Evolutionary conservation across 2,113 vertebrate species (phyloP).

Genomic region (Asarcornis scutulata): DNA sequence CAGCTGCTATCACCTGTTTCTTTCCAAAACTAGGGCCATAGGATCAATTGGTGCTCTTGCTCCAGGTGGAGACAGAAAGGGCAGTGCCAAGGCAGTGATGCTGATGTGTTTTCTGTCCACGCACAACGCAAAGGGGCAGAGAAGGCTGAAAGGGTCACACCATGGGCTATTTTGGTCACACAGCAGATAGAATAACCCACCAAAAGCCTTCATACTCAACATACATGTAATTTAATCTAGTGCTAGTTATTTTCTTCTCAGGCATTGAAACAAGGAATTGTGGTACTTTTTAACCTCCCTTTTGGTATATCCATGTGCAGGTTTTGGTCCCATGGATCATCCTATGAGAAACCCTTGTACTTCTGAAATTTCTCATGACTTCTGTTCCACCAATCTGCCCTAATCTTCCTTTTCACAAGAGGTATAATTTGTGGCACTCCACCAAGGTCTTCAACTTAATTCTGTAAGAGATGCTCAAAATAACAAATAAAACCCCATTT

Average conservation of each 20-base stretch:
- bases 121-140: not conserved
- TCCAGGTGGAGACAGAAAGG: not conserved
- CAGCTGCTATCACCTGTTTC: not conserved
- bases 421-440: not conserved
- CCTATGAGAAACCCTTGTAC: not conserved
- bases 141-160: not conserved
- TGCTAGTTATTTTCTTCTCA: not conserved
- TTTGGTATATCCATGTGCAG: not conserved
- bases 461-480: not conserved
- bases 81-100: not conserved
- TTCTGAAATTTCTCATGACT: not conserved
- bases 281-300: not conserved
- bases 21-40: not conserved
- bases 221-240: not conserved
- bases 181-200: not conserved
- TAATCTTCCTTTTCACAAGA: slow-evolving; percentile 9
- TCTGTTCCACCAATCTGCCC: not conserved
- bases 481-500: not conserved
- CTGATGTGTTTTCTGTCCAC: not conserved
- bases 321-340: not conserved
- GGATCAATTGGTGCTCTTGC: not conserved
- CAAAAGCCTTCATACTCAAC: not conserved
- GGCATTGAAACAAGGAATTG: not conserved
- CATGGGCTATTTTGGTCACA: not conserved
- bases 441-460: not conserved